Base-by-base conservation (phyloP, 2,113 vertebrate genomes). In the Butorides virescens region DNA sequence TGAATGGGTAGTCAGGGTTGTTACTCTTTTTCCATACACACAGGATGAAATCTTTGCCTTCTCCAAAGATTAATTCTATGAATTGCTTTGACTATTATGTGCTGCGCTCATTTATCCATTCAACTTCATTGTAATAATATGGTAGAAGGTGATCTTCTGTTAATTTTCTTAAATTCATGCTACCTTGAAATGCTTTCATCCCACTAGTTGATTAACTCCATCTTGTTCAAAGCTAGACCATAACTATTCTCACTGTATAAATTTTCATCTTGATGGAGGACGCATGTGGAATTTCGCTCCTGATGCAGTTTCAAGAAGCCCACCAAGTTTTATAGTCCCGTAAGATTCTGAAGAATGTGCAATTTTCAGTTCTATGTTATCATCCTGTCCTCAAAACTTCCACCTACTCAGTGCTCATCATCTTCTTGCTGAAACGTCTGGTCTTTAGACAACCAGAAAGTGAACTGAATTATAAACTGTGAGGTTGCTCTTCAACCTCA, bases 361-460 rank as follows among this genome's bases (percentile, higher is more conserved):
- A 68, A 3, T 93, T 75, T 81, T 94, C 46, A 50, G 13, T 52
- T 92, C 47, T 49, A 15, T 32, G 4, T 72, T 87, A 93, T 76
- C 59, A 86, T 55, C 26, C 44, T 63, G 5, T 62, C 22, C 73
- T 95, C 47, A 91, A 79, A 72, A 49, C 25, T 92, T 92, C 65
- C 14, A 4, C 70, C 62, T 83, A 72, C 83, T 68, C 72, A 75
- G 44, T 16, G 46, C 30, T 95, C 86, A 83, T 92, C 68, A 53
- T 77, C 16, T 78, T 79, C 58, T 86, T 84, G 49, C 61, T 96
- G 73, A 89, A 94, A 91, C 76, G 81, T 86, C 88, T 93, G 65
- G 44, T 67, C 44, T 91, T 81, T 63, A 88, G 86, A 75, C 44
- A 92, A 23, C 22, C 34, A 91, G 91, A 94, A 93, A 87, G 34